Evolutionary conservation across 2,113 vertebrate genomes (phyloP).

Genomic region (Solea solea): DNA sequence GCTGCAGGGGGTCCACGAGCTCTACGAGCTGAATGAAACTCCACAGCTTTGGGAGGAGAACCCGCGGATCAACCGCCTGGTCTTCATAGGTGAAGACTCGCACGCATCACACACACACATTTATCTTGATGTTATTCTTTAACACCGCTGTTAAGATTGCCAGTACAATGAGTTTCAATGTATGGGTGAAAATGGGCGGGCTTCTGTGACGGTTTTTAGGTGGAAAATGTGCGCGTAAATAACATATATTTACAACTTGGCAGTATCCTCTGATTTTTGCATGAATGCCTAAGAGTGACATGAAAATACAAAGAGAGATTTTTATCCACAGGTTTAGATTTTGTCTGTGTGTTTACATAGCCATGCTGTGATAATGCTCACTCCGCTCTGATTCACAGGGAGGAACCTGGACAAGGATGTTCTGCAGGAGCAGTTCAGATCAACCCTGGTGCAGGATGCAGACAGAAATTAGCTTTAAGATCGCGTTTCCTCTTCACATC

Average conservation of each 20-base stretch:
- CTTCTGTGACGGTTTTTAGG: too few relatives aligned
- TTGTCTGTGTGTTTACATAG: background rate
- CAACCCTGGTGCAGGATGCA: slow-evolving; percentile 66
- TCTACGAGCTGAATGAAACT: slow-evolving; percentile 95
- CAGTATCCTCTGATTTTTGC: background rate
- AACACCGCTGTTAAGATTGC: background rate
- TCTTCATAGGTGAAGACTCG: slow-evolving; percentile 89
- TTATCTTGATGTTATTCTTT: slow-evolving; percentile 1
- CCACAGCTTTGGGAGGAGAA: slow-evolving; percentile 85
- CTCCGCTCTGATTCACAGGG: slow-evolving; percentile 76
- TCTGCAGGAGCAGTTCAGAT: slow-evolving; percentile 86
- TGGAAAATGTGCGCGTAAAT: too few relatives aligned
- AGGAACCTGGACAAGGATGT: slow-evolving; percentile 90
- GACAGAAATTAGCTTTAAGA: slow-evolving; percentile 23
- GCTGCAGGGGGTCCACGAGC: slow-evolving; percentile 93
- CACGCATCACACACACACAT: slow-evolving; percentile 1
- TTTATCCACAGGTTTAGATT: background rate
- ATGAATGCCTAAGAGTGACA: background rate
- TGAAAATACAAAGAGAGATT: background rate
- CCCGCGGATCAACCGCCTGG: slow-evolving; percentile 86
- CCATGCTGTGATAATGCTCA: background rate
- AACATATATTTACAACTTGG: background rate
- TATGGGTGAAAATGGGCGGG: background rate
- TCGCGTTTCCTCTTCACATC: background rate
- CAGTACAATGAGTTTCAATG: background rate